Evolutionary conservation across 2,797 vertebrate genomes (phyloP), one percentile per base, ranked within the genome.

Genomic region (Arrhamphus sclerolepis): DNA sequence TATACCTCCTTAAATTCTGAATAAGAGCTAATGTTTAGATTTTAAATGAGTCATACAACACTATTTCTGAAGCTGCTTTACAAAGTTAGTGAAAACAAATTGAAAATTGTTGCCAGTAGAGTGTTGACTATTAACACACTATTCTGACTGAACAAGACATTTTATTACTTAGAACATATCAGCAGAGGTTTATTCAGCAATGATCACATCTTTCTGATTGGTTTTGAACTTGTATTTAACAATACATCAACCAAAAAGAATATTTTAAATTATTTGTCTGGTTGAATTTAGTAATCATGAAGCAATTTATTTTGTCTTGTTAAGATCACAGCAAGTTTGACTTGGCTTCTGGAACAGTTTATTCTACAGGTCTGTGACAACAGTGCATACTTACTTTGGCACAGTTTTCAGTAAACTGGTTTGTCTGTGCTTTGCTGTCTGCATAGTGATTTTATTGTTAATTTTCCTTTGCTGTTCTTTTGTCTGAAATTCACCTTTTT

Each of bases 361-460:
- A 57, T 50, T 47, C 78, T 47, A 70, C 66, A 62, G 28, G 66
- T n/a, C 38, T 17, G 29, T 79, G 62, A 72, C 49, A 62, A 40
- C 20, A 67, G 34, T 6, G 6, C 55, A 19, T 61, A 70, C 50
- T 86, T 82, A 50, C 80, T 86, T 85, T 87, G 85, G 80, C 85
- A 28, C 28, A 38, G 63, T 65, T 21, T 16, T 62, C 7, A 62
- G 21, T 20, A 24, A 49, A 60, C 21, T 38, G 65, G n/a, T 18
- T 38, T 51, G n/a, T 59, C n/a, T n/a, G n/a, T n/a, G 29, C 19
- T 46, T 51, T 17, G 47, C 21, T 54, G n/a, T 51, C 4, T 34
- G 2, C n/a, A 62, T 65, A 56, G 13, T 31, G 17, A 5, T 31
- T 49, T 46, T 22, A 14, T 24, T 56, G 18, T 20, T n/a, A 7